Percentiles rank a stretch among this genome's conserved stretches.
These are phyloP conservation scores for Pseudoips prasinana DNA, from an alignment of 2,888 invertebrate genomes.

Conservation along the genomic window DNA sequence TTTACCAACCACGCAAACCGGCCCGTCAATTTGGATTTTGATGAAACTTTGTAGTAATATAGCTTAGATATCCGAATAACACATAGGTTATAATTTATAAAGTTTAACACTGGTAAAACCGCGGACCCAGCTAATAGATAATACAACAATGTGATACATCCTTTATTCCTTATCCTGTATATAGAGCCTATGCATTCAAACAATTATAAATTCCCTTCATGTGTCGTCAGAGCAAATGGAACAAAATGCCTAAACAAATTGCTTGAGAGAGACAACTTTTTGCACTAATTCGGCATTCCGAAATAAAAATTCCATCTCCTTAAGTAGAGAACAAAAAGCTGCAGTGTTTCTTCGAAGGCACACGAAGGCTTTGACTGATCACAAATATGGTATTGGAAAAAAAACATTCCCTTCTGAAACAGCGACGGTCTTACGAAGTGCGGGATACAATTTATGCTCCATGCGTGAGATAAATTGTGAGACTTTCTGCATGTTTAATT, in stretches of 20 bases:
- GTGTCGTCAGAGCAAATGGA: constrained; percentile 60
- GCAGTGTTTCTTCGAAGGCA: constrained; percentile 50
- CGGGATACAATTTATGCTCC: constrained; percentile 2
- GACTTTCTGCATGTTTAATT: neutral
- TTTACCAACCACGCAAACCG: too few species aligned
- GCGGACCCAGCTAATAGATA: too few species aligned
- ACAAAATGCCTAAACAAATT: constrained; percentile 81
- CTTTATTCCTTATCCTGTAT: too few species aligned
- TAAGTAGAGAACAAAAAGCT: constrained; percentile 61
- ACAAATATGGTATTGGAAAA: constrained; percentile 52
- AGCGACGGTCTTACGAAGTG: constrained; percentile 25
- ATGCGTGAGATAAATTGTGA: neutral
- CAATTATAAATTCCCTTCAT: constrained; percentile 66
- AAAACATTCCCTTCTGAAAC: constrained; percentile 43
- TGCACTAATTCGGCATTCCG: constrained; percentile 82
- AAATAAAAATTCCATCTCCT: constrained; percentile 80
- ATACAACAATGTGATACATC: too few species aligned
- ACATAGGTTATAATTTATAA: too few species aligned
- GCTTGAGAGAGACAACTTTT: constrained; percentile 74
- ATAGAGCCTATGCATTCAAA: constrained; percentile 50
- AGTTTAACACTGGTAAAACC: too few species aligned
- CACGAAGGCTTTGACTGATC: constrained; percentile 51
- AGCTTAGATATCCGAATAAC: too few species aligned
- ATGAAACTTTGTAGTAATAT: too few species aligned
- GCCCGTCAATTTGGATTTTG: too few species aligned